Conservation (phyloP, 1,140 invertebrate genomes). For the Bombus confusus region DNA sequence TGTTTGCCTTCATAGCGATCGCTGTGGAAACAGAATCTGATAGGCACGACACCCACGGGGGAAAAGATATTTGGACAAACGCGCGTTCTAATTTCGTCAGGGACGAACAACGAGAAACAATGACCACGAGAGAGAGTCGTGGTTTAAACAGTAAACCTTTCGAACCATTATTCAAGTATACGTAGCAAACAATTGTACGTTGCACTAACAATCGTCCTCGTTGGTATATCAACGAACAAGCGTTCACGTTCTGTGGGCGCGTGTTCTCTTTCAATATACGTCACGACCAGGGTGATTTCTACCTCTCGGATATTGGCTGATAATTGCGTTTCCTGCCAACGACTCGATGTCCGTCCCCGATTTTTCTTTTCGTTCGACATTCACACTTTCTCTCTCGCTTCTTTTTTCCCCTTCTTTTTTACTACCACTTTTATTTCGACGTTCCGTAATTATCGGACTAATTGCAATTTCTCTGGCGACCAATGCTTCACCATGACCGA, state of each 20-base stretch:
- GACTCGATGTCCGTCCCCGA: neutral
- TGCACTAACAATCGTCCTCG: slow-evolving; percentile 33
- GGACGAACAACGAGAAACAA: neutral
- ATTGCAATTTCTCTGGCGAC: slow-evolving; percentile 33
- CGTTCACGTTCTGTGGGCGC: neutral
- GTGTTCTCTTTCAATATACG: slow-evolving; percentile 46
- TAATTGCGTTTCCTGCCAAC: slow-evolving; percentile 35
- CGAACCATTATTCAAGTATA: neutral
- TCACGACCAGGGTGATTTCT: neutral
- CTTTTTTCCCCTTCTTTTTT: neutral
- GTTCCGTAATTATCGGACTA: slow-evolving; percentile 40
- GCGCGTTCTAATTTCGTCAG: slow-evolving; percentile 17
- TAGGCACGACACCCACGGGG: neutral
- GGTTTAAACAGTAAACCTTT: neutral
- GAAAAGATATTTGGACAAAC: slow-evolving; percentile 3
- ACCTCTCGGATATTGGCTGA: slow-evolving; percentile 23
- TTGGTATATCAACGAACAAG: slow-evolving; percentile 14
- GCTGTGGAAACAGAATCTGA: neutral
- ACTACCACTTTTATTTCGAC: slow-evolving; percentile 12
- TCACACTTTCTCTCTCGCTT: neutral
- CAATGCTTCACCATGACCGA: neutral
- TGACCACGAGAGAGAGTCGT: neutral
- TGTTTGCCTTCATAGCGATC: neutral
- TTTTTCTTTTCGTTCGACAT: neutral
- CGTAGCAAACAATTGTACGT: slow-evolving; percentile 19